These are phyloP conservation scores for Prinia subflava DNA, from an alignment of 2,113 vertebrate genomes.

Conservation along the genomic window DNA sequence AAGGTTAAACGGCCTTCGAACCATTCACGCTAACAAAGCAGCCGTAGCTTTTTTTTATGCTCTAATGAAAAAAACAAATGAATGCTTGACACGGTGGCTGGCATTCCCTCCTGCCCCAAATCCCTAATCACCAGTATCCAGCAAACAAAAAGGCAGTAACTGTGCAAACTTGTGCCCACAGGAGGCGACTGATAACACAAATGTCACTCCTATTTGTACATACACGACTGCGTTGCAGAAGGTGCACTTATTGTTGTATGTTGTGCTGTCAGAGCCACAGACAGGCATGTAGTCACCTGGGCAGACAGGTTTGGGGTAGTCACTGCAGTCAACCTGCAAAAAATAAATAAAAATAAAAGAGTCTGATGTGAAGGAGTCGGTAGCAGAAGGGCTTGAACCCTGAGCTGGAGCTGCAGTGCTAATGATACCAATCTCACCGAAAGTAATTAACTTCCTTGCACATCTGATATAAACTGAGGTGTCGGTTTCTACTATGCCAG, in stretches of 20 bases:
- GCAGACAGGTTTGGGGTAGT: background rate
- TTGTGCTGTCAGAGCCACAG: conserved; percentile 69
- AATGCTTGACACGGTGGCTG: background rate
- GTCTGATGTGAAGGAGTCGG: background rate
- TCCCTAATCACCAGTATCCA: background rate
- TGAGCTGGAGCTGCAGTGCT: background rate
- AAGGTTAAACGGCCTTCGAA: background rate
- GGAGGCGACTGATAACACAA: background rate
- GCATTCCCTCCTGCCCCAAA: background rate
- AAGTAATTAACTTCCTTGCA: conserved; percentile 26
- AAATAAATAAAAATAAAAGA: background rate
- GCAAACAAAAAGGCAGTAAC: background rate
- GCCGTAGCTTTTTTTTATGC: background rate
- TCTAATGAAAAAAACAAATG: background rate
- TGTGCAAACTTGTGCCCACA: background rate
- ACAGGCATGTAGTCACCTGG: background rate
- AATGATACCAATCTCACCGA: background rate
- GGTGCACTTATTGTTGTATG: conserved; percentile 48
- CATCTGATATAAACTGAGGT: background rate
- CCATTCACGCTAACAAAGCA: background rate
- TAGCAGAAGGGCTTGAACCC: background rate
- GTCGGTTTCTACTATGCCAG: background rate
- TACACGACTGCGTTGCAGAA: conserved; percentile 41
- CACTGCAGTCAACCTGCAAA: conserved; percentile 46
- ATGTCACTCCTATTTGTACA: background rate